Conservation (phyloP, 2,113 vertebrate species). For the Carlito syrichta region DNA sequence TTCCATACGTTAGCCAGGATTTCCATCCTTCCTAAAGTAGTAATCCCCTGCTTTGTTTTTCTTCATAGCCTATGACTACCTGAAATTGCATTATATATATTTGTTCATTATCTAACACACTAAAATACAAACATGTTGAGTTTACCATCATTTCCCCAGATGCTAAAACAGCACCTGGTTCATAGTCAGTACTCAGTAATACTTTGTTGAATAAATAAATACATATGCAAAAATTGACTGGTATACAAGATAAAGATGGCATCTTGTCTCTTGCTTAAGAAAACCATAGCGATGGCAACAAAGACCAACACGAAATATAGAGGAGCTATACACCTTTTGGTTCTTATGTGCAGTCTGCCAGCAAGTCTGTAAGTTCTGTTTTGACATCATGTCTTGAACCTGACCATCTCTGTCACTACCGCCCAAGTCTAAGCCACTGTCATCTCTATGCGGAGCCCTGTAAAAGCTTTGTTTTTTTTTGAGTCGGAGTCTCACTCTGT, state of each 20-base stretch:
- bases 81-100: not conserved
- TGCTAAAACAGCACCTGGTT: not conserved
- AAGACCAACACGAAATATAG: not conserved
- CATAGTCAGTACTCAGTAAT: not conserved
- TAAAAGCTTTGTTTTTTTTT: too few relatives aligned
- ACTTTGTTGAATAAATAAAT: not conserved
- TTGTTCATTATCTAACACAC: not conserved
- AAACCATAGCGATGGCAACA: not conserved
- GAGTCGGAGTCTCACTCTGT: too few relatives aligned
- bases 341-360: not conserved
- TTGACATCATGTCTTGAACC: not conserved
- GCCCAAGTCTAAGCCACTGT: not conserved
- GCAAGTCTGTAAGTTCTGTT: not conserved
- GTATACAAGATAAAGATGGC: not conserved
- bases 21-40: not conserved
- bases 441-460: not conserved
- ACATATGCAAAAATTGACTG: not conserved
- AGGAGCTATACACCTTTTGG: accelerated
- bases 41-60: not conserved
- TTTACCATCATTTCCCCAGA: not conserved
- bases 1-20: not conserved
- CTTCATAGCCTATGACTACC: not conserved
- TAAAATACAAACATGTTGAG: not conserved
- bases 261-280: not conserved
- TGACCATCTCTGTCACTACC: not conserved